phyloP scores from a whole-genome alignment of 1,140 invertebrate species.

The Camponotus floridanus region DNA sequence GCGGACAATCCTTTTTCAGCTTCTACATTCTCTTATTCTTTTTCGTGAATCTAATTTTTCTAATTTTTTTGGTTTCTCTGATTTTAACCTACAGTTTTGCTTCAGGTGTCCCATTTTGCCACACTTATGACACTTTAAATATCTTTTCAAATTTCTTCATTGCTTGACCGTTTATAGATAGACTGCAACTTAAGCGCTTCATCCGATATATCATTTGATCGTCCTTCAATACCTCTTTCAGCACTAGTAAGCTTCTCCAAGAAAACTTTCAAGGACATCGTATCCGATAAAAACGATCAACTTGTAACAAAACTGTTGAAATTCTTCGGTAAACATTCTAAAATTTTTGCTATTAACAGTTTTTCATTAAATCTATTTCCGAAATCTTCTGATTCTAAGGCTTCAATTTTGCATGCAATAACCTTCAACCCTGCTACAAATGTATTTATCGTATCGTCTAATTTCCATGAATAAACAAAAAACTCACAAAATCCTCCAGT shows the following conservation, averaged over 20 bases:
- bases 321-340: slow-evolving; percentile 39
- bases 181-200: slow-evolving; percentile 13
- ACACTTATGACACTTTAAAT: slow-evolving; percentile 37
- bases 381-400: slow-evolving; percentile 39
- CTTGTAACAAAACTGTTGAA: slow-evolving; percentile 49
- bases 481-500: slow-evolving; percentile 38
- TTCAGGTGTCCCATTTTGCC: slow-evolving; percentile 17
- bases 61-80: neutral
- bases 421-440: slow-evolving; percentile 29
- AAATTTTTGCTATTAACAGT: slow-evolving; percentile 41
- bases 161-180: neutral
- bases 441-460: no score
- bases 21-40: neutral
- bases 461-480: slow-evolving; percentile 19
- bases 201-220: slow-evolving; percentile 8
- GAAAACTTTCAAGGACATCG: slow-evolving; percentile 6
- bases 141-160: slow-evolving; percentile 9
- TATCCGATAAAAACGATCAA: slow-evolving; percentile 33
- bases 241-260: slow-evolving; percentile 21
- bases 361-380: slow-evolving; percentile 41
- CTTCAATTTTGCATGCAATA: slow-evolving; percentile 49
- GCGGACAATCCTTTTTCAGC: neutral
- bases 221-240: slow-evolving; percentile 19
- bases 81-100: slow-evolving; percentile 6
- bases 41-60: neutral